Base-by-base conservation (phyloP, 2,888 invertebrate species). In the Melolontha melolontha region DNA sequence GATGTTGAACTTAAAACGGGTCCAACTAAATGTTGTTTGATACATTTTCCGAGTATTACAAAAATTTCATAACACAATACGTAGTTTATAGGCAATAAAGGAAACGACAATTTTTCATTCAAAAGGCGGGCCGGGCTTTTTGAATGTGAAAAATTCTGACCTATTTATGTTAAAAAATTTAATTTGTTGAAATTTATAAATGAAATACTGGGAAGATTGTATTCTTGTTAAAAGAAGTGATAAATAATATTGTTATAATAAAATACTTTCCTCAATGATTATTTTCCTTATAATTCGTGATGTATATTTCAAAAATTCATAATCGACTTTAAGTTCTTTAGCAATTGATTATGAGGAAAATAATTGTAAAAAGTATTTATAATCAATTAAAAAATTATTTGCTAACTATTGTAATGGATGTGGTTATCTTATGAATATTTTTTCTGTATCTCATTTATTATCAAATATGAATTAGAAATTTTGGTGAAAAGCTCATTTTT, bases 1-100 rank as follows among this genome's bases (percentile, higher is more conserved):
- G 65, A 65, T 69, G 65, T 69, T 69, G 69, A 52, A 66, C 66
- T 69, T 66, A 62, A 66, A 68, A 52, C 59, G 69, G 69, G 69
- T 69, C 69, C 69, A 69, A 69, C 69, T 69, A 69, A 69, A 69
- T 69, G 69, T 69, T 66, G 66, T 69, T 52, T 59, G 59, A 51
- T 59, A 62, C 41, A 42, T 50, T 57, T 49, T 49, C 54, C 34
- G 7, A 27, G 34, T 62, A 47, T 49, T 62, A 17, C 11, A 16
- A 8, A 47, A 63, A 39, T 51, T 57, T 67, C 29, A 63, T 54
- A 54, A 54, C 10, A 11, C 12, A 14, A 11, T 44, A 29, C n/a
- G 39, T 16, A 50, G 50, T 22, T 42, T 5, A 11, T 5, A 17
- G n/a, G 27, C 6, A n/a, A 54, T 34, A 4, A 11, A 1, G 17